phyloP scores from a whole-genome alignment of 2,888 invertebrate genomes.

The Congeria kusceri region DNA sequence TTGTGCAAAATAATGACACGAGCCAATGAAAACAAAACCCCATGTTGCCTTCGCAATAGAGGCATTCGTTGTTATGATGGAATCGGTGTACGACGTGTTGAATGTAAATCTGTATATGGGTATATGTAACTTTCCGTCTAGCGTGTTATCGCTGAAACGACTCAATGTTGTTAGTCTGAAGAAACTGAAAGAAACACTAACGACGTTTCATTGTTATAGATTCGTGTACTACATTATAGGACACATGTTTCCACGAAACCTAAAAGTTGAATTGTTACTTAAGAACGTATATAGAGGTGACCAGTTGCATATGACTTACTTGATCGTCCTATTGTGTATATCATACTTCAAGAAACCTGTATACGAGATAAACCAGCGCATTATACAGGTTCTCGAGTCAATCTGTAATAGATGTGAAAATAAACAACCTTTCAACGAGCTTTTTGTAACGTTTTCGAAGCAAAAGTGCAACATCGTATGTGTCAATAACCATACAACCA shows the following conservation, averaged over 20 bases:
- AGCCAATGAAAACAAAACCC: no score
- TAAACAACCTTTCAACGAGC: no score
- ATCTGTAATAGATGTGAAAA: background rate
- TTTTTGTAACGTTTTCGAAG: no score
- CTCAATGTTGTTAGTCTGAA: background rate
- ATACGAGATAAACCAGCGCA: background rate
- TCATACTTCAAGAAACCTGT: constrained; percentile 5
- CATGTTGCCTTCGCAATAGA: no score
- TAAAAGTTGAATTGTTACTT: no score
- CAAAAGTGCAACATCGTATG: no score
- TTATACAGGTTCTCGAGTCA: background rate
- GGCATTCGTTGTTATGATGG: background rate
- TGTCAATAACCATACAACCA: no score
- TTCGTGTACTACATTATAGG: background rate
- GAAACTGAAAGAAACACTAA: background rate
- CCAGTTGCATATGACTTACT: background rate
- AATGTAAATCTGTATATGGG: background rate
- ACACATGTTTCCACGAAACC: no score
- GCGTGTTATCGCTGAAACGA: background rate
- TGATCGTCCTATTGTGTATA: background rate
- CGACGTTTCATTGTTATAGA: constrained; percentile 11
- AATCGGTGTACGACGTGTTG: background rate
- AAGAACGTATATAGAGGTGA: background rate
- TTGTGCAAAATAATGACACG: no score
- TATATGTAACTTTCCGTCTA: background rate